These are phyloP conservation scores for Dicentrarchus labrax DNA, from an alignment of 2,113 vertebrate species.

Conservation along the genomic window DNA sequence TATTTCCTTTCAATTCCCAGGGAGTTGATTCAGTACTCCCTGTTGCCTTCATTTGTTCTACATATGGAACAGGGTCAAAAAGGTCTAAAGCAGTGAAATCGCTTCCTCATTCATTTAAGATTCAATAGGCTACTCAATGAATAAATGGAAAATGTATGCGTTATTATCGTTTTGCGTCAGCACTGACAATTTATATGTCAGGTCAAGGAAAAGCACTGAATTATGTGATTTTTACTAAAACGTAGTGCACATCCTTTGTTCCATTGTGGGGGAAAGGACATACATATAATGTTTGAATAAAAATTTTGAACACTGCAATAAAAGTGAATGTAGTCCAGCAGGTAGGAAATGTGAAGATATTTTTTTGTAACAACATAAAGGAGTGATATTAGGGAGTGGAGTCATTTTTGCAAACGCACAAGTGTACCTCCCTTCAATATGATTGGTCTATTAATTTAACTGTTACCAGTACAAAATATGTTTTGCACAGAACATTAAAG, in stretches of 20 bases:
- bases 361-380: too few relatives aligned
- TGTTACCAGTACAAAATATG: background rate
- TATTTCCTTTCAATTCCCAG: background rate
- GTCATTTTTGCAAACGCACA: background rate
- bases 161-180: background rate
- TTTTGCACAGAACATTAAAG: background rate
- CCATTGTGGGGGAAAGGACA: background rate
- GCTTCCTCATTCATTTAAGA: background rate
- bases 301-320: background rate
- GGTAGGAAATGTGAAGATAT: too few relatives aligned
- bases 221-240: background rate
- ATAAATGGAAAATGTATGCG: background rate
- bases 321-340: background rate
- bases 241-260: background rate
- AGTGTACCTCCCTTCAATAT: background rate
- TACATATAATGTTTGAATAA: background rate
- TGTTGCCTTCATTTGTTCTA: background rate
- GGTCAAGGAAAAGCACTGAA: conserved; percentile 1
- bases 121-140: background rate
- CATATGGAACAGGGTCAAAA: background rate
- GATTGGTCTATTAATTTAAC: background rate
- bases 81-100: background rate
- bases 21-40: background rate
- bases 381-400: background rate
- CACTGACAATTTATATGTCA: conserved; percentile 13